Base-by-base conservation (phyloP, 2,888 invertebrate species). In the Brassicogethes aeneus region DNA sequence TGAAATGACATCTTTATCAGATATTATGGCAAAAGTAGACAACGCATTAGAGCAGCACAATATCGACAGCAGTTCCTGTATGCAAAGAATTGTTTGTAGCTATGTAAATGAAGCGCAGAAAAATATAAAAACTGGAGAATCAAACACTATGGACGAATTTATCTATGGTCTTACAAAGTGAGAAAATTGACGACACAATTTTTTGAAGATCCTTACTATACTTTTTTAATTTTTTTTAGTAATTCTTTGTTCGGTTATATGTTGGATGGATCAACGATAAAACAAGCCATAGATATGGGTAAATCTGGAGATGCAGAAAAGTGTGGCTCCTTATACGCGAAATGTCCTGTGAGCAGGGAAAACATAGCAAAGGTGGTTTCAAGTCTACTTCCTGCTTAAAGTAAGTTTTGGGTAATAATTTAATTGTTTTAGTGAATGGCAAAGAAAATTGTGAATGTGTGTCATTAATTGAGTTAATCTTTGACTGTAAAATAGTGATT, bases 101-200 rank as follows among this genome's bases (percentile, higher is more conserved):
- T 85, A 85, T 59, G 78, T 85, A 1, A 79, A 82, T 48, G 74
- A 80, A 29, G 82, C 85, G 0, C 78, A 77, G 49, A 76, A 75
- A 48, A 82, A 80, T 55, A 70, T 78, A 58, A 64, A 75, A 42
- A 67, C 68, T 17, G 82, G 82, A 2, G 75, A 77, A 48, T 75
- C 76, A 0, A 79, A 76, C 3, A 77, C 79, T 41, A 70, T 81
- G 42, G 83, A 83, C 56, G 71, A 75, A 40, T 60, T 82, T 17
- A 68, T 83, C 40, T 71, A 77, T 44, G 70, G 76, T 32, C 52
- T 82, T 37, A 73, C 82, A 13, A 77, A 75, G 82, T 82, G 68
- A 73, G 57, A 50, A 15, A 32, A n/a, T n/a, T n/a, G n/a, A n/a
- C n/a, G n/a, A n/a, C n/a, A n/a, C n/a, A n/a, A n/a, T n/a, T n/a